phyloP scores from a whole-genome alignment of 2,113 vertebrate species.

The Notechis scutatus region DNA sequence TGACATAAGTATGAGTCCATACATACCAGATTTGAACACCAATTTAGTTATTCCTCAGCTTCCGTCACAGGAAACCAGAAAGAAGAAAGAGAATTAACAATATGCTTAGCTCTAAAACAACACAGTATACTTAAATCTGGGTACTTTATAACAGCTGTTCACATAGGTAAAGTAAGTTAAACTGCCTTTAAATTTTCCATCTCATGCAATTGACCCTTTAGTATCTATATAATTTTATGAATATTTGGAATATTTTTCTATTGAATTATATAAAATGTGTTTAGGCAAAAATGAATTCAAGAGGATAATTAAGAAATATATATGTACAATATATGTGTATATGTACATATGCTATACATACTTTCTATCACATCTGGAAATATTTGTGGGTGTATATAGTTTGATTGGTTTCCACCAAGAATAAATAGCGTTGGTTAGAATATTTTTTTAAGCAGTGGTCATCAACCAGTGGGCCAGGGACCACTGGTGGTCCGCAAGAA shows the following conservation, averaged over 20 bases:
- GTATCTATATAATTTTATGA: background rate
- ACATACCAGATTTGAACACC: slow-evolving; percentile 3
- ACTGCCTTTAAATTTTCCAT: background rate
- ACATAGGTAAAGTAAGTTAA: background rate
- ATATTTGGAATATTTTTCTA: background rate
- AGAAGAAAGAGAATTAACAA: slow-evolving; percentile 9
- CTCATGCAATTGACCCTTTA: background rate
- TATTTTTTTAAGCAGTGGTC: background rate
- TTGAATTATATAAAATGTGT: background rate
- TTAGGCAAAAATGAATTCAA: background rate
- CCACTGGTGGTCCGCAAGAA: no score
- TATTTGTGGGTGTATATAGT: background rate
- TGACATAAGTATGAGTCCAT: slow-evolving; percentile 30
- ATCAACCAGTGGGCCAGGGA: no score
- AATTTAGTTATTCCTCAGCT: background rate
- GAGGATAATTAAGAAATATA: background rate
- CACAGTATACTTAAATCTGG: background rate
- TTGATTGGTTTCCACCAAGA: background rate
- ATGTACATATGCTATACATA: no score
- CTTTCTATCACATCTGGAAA: background rate
- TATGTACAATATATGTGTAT: background rate
- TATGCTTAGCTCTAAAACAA: slow-evolving; percentile 9
- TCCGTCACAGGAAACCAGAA: background rate
- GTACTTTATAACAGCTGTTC: background rate
- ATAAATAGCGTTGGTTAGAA: background rate